Evolutionary conservation across 2,888 invertebrate genomes (phyloP).

Genomic region (Caenorhabditis imperialis): DNA sequence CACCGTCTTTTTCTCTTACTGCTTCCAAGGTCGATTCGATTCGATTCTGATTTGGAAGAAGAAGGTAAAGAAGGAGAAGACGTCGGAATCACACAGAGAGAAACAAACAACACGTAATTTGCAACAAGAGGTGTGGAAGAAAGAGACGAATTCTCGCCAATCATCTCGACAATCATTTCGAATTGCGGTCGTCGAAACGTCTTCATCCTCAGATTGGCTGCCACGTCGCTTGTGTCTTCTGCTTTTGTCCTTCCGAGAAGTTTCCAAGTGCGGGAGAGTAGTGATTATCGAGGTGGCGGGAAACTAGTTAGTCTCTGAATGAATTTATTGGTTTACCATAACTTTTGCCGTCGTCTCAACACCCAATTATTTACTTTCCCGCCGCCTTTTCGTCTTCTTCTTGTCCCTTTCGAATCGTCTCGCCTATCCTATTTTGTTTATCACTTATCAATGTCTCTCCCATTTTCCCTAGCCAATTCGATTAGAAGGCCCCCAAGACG

Average conservation of each 20-base stretch:
- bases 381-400: constrained; percentile 14
- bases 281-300: constrained; percentile 31
- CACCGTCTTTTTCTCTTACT: background rate
- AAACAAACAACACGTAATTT: constrained; percentile 32
- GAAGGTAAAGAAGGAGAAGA: background rate
- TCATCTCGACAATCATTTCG: constrained; percentile 30
- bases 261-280: constrained; percentile 24
- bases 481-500: background rate
- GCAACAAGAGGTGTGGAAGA: constrained; percentile 19
- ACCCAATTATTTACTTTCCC: constrained; percentile 38
- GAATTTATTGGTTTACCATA: constrained; percentile 29
- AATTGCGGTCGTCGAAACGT: background rate
- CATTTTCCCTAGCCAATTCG: background rate
- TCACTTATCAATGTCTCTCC: constrained; percentile 47
- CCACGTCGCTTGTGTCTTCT: constrained; percentile 40
- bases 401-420: constrained; percentile 6
- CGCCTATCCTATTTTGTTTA: constrained; percentile 48
- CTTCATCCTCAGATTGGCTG: constrained; percentile 5
- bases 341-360: constrained; percentile 19
- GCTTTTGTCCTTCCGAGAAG: constrained; percentile 3
- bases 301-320: constrained; percentile 32
- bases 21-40: constrained; percentile 39
- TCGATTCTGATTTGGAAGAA: constrained; percentile 29
- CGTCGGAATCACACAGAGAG: constrained; percentile 15
- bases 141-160: constrained; percentile 50